Percentiles rank a stretch among this genome's conserved stretches.
Evolutionary conservation across 2,113 vertebrate species (phyloP).

Genomic region (Accipiter virgatus): DNA sequence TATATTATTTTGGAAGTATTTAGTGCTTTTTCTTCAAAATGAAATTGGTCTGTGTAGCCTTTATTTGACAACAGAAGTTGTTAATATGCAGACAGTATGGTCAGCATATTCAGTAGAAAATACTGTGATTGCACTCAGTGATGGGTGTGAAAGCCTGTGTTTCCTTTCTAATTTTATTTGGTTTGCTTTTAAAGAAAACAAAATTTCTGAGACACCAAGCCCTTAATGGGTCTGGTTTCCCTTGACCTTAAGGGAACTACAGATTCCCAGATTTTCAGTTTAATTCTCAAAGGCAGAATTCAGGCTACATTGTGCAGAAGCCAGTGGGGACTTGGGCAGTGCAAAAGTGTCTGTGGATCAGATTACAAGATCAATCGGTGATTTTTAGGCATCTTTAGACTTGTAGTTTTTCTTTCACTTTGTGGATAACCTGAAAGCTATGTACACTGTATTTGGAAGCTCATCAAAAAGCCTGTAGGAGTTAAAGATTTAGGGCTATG

Average conservation of each 20-base stretch:
- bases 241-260: not conserved
- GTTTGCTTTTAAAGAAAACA: not conserved
- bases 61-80: not conserved
- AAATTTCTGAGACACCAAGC: not conserved
- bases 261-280: not conserved
- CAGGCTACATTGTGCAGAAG: not conserved
- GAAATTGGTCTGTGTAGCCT: not conserved
- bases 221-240: not conserved
- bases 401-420: not conserved
- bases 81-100: not conserved
- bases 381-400: not conserved
- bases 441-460: not conserved
- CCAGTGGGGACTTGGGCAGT: not conserved
- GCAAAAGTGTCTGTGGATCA: not conserved
- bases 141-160: not conserved
- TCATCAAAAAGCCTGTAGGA: not conserved
- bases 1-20: not conserved
- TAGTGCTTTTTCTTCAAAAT: not conserved
- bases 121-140: not conserved
- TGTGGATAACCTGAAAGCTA: accelerated
- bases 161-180: constrained; percentile 1
- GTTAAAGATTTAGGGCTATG: not conserved
- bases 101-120: not conserved
- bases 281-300: not conserved
- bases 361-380: not conserved